A percentile compares a stretch with the other conserved stretches of the same genome.
Conservation (phyloP, 2,113 vertebrate species). For the Struthio camelus region DNA sequence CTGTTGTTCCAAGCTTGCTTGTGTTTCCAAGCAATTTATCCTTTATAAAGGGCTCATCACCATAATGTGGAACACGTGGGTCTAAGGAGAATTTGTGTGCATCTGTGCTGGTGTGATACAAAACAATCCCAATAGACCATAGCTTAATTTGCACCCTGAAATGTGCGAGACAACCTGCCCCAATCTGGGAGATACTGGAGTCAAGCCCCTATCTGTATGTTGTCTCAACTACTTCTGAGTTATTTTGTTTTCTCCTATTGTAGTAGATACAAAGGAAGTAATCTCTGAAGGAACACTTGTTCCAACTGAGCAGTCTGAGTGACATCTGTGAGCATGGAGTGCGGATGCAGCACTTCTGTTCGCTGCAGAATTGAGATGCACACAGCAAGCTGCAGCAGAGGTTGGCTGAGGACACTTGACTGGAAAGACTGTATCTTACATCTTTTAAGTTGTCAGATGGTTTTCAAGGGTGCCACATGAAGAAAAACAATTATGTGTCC, state of each 20-base stretch:
- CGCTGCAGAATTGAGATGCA: neutral
- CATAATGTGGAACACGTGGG: accelerated
- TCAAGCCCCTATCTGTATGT: neutral
- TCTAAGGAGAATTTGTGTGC: neutral
- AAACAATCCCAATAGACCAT: neutral
- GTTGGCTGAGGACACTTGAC: conserved; percentile 50
- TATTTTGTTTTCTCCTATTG: neutral
- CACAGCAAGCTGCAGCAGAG: conserved; percentile 21
- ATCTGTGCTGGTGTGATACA: neutral
- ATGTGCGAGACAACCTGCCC: conserved; percentile 9
- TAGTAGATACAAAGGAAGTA: neutral
- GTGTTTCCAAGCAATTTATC: neutral
- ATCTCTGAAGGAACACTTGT: conserved; percentile 51
- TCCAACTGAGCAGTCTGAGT: conserved; percentile 36
- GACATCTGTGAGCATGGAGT: conserved; percentile 39
- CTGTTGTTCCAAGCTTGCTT: too few species aligned
- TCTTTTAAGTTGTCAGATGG: neutral
- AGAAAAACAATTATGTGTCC: neutral
- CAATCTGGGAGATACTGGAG: neutral
- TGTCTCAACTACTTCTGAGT: neutral
- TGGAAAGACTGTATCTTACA: neutral
- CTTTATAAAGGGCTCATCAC: neutral
- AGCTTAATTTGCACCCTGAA: conserved; percentile 32
- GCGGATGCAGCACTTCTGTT: conserved; percentile 49
- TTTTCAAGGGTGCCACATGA: neutral